Evolutionary conservation across 2,113 vertebrate genomes (phyloP), one percentile per base, ranked within the genome.

Genomic region (Nipponia nippon): DNA sequence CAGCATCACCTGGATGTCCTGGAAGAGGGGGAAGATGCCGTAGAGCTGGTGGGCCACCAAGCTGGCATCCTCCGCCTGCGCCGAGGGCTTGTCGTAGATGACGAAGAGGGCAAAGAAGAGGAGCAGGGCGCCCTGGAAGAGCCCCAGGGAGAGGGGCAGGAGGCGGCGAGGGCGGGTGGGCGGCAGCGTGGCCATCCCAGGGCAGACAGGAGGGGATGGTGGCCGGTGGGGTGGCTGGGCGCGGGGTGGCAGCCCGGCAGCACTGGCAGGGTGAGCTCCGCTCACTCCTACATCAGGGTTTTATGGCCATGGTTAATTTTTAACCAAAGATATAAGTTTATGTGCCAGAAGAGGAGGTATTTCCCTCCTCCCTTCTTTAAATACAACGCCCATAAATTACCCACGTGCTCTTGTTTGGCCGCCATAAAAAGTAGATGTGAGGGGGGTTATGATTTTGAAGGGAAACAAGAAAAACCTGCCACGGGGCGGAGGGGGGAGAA

Each of bases 1-100:
- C 88, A 99, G 98, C 98, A 99, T 99, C 93, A 99, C 96, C 91
- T 99, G 98, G 73, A 99, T 97, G 92, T 99, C 98, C 53, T 98
- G 96, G 88, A 99, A 99, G 92, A 98, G 66, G 11, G 98, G 97
- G 77, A 99, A 99, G 94, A 97, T 97, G 78, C 71, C 59, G 71
- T 98, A 98, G 70, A 99, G n/a, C 3, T 91, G 84, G 59, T 98
- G 98, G 77, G 98, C 96, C 95, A 94, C 94, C 16, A 94, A 93
- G 36, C 17, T 94, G 7, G 94, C 98, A n/a, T 83, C 59, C 62
- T 98, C 98, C 1, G 4, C 94, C 87, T 97, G 98, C 1, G 50
- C 97, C 0, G 96, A 70, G 7, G 98, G 83, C 50, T 98, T 95
- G 34, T 98, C 97, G 0, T 98, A 99, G 10, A 97, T 98, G 83